phyloP scores from a whole-genome alignment of 2,797 vertebrate genomes.

The Protonibea diacanthus region DNA sequence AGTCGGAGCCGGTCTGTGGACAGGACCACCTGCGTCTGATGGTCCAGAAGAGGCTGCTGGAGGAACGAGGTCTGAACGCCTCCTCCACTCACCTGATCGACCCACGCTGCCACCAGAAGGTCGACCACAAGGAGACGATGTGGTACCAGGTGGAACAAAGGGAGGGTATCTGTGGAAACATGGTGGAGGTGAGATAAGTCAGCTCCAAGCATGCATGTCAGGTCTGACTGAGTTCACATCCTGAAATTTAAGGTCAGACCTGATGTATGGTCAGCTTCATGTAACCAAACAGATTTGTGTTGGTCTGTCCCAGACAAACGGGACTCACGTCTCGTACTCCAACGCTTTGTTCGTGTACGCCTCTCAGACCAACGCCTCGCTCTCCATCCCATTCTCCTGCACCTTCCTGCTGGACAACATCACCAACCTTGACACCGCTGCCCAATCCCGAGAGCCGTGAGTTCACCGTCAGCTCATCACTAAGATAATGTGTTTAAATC shows the following conservation, averaged over 20 bases:
- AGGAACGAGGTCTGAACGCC: constrained; percentile 7
- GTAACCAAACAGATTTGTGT: neutral
- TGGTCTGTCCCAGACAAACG: neutral
- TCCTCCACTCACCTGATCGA: constrained; percentile 9
- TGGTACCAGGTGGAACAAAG: constrained; percentile 10
- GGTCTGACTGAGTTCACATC: neutral
- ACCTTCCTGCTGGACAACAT: constrained; percentile 5
- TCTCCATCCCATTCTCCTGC: constrained; percentile 11
- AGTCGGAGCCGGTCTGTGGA: constrained; percentile 4
- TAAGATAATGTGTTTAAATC: too few species aligned
- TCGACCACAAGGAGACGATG: neutral
- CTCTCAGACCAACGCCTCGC: neutral
- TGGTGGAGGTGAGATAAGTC: neutral
- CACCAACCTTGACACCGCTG: neutral
- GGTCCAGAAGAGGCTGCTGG: constrained; percentile 4
- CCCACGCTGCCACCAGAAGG: constrained; percentile 6
- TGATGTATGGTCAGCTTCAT: too few species aligned
- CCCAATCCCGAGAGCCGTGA: neutral
- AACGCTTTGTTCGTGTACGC: constrained; percentile 15
- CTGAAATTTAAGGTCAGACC: too few species aligned
- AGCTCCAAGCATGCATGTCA: too few species aligned
- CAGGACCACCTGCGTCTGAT: neutral
- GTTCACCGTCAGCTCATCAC: neutral
- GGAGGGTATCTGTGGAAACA: constrained; percentile 1
- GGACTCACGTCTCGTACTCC: constrained; percentile 7